Conservation (phyloP, 2,797 vertebrate genomes). For the Sebastolobus altivelis region DNA sequence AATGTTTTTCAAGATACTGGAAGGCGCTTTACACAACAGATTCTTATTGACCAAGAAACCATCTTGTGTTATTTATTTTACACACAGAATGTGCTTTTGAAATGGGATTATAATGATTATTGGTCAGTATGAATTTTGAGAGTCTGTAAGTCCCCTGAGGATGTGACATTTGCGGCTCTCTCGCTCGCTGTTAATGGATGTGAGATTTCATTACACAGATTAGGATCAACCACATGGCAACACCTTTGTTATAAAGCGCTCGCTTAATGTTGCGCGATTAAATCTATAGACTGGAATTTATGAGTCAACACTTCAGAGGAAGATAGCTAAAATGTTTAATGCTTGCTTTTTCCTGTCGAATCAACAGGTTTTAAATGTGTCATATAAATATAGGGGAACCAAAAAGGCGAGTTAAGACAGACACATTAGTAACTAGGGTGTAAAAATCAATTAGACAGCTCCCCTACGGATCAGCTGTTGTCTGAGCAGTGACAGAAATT, state of each 20-base stretch:
- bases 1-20: neutral
- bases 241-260: slow-evolving; percentile 13
- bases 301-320: slow-evolving; percentile 13
- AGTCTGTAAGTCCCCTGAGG: neutral
- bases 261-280: slow-evolving; percentile 26
- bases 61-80: neutral
- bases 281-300: slow-evolving; percentile 14
- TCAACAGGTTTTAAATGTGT: neutral
- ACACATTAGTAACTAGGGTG: slow-evolving; percentile 1
- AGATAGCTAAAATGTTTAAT: neutral
- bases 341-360: neutral
- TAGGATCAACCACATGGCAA: slow-evolving; percentile 38
- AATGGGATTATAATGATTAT: neutral
- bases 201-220: slow-evolving; percentile 33
- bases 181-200: slow-evolving; percentile 1
- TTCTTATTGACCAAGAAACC: neutral
- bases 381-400: neutral
- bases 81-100: neutral
- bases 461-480: slow-evolving; percentile 2
- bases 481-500: slow-evolving; percentile 6
- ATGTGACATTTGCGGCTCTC: neutral
- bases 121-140: neutral
- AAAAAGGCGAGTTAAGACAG: neutral
- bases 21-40: neutral
- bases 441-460: slow-evolving; percentile 18